Base-by-base conservation (phyloP, 64 coral and sea anemone species). In the Pachyseris speciosa region DNA sequence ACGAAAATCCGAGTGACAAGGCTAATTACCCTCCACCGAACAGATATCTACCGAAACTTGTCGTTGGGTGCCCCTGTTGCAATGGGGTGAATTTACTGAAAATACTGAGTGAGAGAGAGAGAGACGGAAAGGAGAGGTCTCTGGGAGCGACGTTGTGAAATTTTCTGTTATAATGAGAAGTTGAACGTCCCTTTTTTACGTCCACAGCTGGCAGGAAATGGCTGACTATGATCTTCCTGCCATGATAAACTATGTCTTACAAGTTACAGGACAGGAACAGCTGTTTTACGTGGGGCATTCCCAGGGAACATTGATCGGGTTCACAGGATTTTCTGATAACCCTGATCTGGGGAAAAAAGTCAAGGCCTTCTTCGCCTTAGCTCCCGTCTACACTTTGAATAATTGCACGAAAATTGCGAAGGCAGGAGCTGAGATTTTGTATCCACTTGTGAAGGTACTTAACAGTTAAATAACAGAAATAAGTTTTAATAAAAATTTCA, bases 271-370 rank as follows among this genome's bases (percentile, higher is more conserved):
- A 1, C 78, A 96, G 64, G 72, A 93, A 0, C 34, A 96, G 43
- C 39, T 96, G 58, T 96, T 71, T 50, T 96, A 96, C 25, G 84
- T 96, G 1, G 94, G 94, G 0, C 94, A 96, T 37, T 96, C 94
- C 2, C 94, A 96, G 28, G 94, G 94, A 9, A 96, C 94, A 7
- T 72, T 96, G 47, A 90, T 96, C 24, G 94, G 53, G 2, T 96
- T 96, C 38, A 92, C 76, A 29, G 90, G 88, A 10, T 90, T 96
- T 22, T 41, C 95, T 28, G 73, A 44, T 27, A 84, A 96, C 64
- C 51, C 86, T 36, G 52, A 75, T 41, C 44, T 96, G 12, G 91
- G 86, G 24, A 73, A 84, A 2, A 89, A 77, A 47, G 71, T 96
- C 27, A 93, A 93, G 72, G 80, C 49, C 0, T 96, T 93, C 64